These are phyloP conservation scores for Anorthoa munda DNA, from an alignment of 2,888 invertebrate genomes.

Conservation along the genomic window DNA sequence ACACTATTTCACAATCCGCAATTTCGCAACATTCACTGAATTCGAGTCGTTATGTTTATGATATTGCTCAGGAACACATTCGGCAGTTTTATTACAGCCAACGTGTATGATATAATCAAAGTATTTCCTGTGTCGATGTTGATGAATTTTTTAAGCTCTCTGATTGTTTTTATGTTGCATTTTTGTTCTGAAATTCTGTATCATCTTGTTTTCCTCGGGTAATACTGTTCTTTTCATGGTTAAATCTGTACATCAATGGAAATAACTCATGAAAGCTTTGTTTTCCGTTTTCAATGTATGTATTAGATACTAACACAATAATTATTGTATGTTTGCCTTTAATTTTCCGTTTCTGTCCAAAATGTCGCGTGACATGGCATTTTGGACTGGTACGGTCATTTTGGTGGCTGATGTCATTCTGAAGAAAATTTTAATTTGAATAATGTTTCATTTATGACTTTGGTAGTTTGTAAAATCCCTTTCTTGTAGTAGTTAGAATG, in stretches of 20 bases:
- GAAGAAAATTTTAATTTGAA: constrained; percentile 17
- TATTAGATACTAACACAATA: not conserved
- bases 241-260: not conserved
- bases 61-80: constrained; percentile 55
- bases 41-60: constrained; percentile 52
- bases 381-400: constrained; percentile 12
- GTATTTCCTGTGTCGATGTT: constrained; percentile 42
- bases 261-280: not conserved
- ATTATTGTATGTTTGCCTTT: constrained; percentile 2
- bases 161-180: constrained; percentile 12
- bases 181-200: constrained; percentile 8
- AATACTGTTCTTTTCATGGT: not conserved
- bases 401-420: constrained; percentile 11
- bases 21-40: constrained; percentile 68
- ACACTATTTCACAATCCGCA: constrained; percentile 66
- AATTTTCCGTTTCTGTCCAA: constrained; percentile 10
- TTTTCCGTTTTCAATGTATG: not conserved
- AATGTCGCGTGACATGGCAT: constrained; percentile 3
- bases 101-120: constrained; percentile 50
- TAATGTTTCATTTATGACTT: not conserved
- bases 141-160: constrained; percentile 30
- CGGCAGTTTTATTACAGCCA: constrained; percentile 42
- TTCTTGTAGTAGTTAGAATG: not conserved
- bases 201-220: not conserved
- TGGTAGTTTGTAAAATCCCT: not conserved